A percentile compares a stretch with the other conserved stretches of the same genome.
Conservation (phyloP, 1,140 invertebrate species). For the Elymnias hypermnestra region DNA sequence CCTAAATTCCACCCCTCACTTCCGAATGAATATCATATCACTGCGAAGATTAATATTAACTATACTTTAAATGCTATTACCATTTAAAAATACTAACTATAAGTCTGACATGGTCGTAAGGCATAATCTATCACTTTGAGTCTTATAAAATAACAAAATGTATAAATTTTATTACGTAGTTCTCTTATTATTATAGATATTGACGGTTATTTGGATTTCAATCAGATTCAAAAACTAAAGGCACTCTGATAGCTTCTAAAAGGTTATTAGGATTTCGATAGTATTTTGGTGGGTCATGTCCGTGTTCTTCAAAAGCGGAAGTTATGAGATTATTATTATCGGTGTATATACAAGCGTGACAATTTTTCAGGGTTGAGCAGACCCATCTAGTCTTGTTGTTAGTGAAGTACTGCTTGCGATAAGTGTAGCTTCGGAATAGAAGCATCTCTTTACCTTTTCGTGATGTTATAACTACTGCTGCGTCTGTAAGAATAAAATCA, state of each 20-base stretch:
- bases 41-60: too few relatives aligned
- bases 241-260: constrained; percentile 40
- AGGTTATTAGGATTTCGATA: constrained; percentile 51
- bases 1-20: too few relatives aligned
- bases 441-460: constrained; percentile 61
- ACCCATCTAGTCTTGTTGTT: constrained; percentile 45
- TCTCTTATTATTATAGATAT: too few relatives aligned
- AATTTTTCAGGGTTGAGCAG: constrained; percentile 60
- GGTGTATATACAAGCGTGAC: constrained; percentile 49
- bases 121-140: too few relatives aligned
- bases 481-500: constrained; percentile 41
- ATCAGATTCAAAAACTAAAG: constrained; percentile 32
- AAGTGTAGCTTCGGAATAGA: constrained; percentile 52
- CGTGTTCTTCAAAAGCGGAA: constrained; percentile 44
- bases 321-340: constrained; percentile 43
- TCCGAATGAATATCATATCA: too few relatives aligned
- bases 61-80: too few relatives aligned
- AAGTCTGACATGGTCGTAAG: too few relatives aligned
- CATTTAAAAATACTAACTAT: too few relatives aligned
- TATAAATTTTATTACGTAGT: neutral
- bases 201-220: too few relatives aligned
- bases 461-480: constrained; percentile 55
- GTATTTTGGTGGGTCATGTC: constrained; percentile 56
- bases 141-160: too few relatives aligned
- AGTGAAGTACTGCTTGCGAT: constrained; percentile 51